A percentile compares a stretch with the other conserved stretches of the same genome.
These are phyloP conservation scores for Myripristis murdjan DNA, from an alignment of 2,797 vertebrate genomes.

Conservation along the genomic window DNA sequence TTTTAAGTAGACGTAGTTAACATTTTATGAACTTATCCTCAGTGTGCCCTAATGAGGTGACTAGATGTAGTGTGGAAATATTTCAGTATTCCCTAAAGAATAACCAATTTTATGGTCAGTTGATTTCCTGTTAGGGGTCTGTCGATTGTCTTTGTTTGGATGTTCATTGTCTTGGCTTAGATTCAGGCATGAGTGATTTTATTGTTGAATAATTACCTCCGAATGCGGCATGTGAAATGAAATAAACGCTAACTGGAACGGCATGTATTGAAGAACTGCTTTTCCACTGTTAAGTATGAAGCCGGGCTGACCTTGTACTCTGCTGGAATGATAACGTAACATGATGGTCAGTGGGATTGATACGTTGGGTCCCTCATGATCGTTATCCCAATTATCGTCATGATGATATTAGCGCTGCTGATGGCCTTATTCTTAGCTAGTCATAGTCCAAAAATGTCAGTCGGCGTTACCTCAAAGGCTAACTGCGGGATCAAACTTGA, in stretches of 20 bases:
- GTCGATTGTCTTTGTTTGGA: constrained; percentile 45
- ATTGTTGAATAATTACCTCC: constrained; percentile 56
- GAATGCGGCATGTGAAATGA: constrained; percentile 2
- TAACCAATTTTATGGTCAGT: constrained; percentile 49
- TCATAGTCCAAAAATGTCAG: constrained; percentile 52
- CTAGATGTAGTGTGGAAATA: constrained; percentile 35
- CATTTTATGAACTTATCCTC: constrained; percentile 40
- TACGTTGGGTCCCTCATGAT: constrained; percentile 31
- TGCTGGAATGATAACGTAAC: constrained; percentile 19
- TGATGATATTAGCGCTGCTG: constrained; percentile 41
- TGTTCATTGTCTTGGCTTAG: constrained; percentile 35
- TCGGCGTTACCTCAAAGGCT: constrained; percentile 40
- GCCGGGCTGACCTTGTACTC: constrained; percentile 34
- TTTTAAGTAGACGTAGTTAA: constrained; percentile 32
- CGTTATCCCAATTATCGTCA: constrained; percentile 80
- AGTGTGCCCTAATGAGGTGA: neutral
- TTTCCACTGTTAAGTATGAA: constrained; percentile 7
- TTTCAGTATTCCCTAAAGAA: constrained; percentile 49
- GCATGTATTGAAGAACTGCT: neutral
- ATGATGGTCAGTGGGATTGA: constrained; percentile 39
- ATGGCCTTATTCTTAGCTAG: constrained; percentile 50
- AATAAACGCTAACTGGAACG: constrained; percentile 9
- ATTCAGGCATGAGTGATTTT: constrained; percentile 48
- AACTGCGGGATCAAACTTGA: constrained; percentile 11
- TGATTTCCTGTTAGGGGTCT: constrained; percentile 29